Percentiles rank a stretch among this genome's conserved stretches.
Conservation (phyloP, 2,797 vertebrate genomes). For the Pipistrellus kuhlii region DNA sequence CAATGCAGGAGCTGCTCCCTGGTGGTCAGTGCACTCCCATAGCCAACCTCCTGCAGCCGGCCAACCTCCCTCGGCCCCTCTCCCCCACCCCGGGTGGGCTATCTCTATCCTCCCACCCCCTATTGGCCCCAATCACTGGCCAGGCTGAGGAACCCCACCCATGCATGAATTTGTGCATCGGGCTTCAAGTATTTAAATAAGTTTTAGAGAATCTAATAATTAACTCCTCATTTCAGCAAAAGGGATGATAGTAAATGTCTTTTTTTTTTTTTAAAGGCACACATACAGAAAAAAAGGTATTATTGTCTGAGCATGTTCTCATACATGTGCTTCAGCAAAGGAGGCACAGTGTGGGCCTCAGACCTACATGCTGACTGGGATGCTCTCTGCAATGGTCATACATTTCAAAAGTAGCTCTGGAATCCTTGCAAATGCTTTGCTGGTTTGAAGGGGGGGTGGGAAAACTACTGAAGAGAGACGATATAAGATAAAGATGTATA, state of each 20-base stretch:
- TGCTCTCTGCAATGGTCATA: background rate
- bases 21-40: too few species aligned
- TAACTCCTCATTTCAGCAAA: background rate
- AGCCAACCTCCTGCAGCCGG: too few species aligned
- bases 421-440: background rate
- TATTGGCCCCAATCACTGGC: too few species aligned
- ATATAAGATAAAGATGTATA: background rate
- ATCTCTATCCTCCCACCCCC: too few species aligned
- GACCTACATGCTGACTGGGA: background rate
- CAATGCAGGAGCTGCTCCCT: too few species aligned
- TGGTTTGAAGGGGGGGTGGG: background rate
- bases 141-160: too few species aligned
- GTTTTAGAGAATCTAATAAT: background rate
- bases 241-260: background rate
- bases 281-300: background rate
- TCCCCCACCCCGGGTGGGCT: too few species aligned
- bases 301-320: background rate
- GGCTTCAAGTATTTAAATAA: background rate
- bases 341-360: background rate
- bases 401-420: background rate
- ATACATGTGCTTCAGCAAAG: background rate
- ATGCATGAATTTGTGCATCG: too few species aligned
- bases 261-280: background rate
- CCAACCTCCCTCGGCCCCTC: too few species aligned
- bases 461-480: background rate